Conservation (phyloP, 2,797 vertebrate species). For the Gobio occitaniae region DNA sequence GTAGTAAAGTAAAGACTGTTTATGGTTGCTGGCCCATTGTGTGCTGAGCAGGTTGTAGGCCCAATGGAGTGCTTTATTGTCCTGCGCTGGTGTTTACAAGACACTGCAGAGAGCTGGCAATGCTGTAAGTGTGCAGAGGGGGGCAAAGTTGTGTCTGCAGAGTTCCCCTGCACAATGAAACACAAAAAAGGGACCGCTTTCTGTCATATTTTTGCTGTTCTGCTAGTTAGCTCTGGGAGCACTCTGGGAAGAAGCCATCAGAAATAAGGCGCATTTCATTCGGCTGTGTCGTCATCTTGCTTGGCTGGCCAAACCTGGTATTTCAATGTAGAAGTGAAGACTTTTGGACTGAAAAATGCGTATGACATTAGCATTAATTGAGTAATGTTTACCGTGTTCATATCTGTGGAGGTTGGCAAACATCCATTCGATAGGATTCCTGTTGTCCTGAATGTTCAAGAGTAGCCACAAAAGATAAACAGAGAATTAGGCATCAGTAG, state of each 20-base stretch:
- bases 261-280: not conserved
- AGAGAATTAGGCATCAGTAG: no score
- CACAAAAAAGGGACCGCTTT: not conserved
- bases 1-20: constrained; percentile 87
- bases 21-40: constrained; percentile 86
- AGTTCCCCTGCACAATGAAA: constrained; percentile 14
- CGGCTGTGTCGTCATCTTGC: not conserved
- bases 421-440: constrained; percentile 79
- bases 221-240: not conserved
- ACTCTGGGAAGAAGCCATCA: not conserved
- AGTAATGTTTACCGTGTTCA: constrained; percentile 92
- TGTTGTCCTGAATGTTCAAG: constrained; percentile 42
- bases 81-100: constrained; percentile 78
- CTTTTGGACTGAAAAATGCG: constrained; percentile 82
- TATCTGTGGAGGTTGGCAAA: constrained; percentile 84
- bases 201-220: constrained; percentile 2
- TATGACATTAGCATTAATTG: constrained; percentile 88
- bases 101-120: constrained; percentile 67
- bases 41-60: constrained; percentile 79
- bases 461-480: constrained; percentile 57
- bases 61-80: constrained; percentile 88
- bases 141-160: constrained; percentile 72
- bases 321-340: constrained; percentile 78
- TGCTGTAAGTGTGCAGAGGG: constrained; percentile 70
- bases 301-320: not conserved